Conservation (phyloP, 2,797 vertebrate genomes). For the Ispidina picta region DNA sequence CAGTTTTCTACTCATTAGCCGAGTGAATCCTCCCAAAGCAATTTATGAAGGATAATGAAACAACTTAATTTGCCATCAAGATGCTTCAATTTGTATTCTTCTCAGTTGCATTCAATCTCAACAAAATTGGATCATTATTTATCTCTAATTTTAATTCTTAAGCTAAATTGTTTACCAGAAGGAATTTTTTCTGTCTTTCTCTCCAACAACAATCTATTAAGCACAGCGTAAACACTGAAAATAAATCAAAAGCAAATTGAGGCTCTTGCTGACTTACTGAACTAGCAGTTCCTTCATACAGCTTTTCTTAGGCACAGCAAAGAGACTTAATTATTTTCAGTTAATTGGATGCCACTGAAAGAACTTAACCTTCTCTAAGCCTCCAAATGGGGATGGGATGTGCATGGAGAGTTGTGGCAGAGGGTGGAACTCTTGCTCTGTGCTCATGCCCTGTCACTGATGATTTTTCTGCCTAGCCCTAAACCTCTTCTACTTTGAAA, state of each 20-base stretch:
- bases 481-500: background rate
- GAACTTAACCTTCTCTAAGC: background rate
- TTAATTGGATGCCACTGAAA: conserved; percentile 5
- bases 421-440: no score
- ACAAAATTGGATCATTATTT: conserved; percentile 63
- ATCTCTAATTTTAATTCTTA: conserved; percentile 66
- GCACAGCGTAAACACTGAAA: conserved; percentile 40
- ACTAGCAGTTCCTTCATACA: conserved; percentile 24
- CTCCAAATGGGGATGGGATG: background rate
- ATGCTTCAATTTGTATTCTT: conserved; percentile 54
- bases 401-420: background rate
- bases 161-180: conserved; percentile 63
- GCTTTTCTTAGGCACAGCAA: background rate
- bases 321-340: conserved; percentile 25
- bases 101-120: conserved; percentile 8
- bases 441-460: no score
- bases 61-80: conserved; percentile 60
- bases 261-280: conserved; percentile 51
- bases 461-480: background rate
- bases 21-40: conserved; percentile 49
- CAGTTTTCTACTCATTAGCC: conserved; percentile 33
- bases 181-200: conserved; percentile 40
- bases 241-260: conserved; percentile 69
- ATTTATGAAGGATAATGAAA: conserved; percentile 67
- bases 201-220: conserved; percentile 62